Conservation (phyloP, 2,888 invertebrate genomes). For the Drosophila paracracens region DNA sequence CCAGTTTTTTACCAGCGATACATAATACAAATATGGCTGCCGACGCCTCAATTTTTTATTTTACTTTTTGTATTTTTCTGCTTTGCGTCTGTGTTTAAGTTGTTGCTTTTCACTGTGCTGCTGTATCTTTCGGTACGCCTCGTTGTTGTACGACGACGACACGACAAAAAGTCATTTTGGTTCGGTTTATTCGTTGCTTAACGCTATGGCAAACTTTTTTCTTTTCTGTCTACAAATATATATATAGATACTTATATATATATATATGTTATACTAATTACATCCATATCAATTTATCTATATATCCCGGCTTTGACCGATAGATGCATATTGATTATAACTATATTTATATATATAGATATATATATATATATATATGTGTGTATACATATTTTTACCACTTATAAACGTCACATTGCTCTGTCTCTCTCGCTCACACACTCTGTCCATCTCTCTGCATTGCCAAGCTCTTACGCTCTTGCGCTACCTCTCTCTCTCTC, state of each 20-base stretch:
- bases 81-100: conserved; percentile 58
- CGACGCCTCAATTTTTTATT: conserved; percentile 48
- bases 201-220: conserved; percentile 45
- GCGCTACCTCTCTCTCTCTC: conserved; percentile 9
- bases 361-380: conserved; percentile 6
- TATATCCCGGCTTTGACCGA: neutral
- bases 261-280: conserved; percentile 8
- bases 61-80: conserved; percentile 2
- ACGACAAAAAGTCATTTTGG: conserved; percentile 34
- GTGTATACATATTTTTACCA: conserved; percentile 36
- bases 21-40: conserved; percentile 50
- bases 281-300: neutral
- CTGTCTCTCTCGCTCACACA: neutral
- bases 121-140: conserved; percentile 70
- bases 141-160: conserved; percentile 41
- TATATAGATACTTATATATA: conserved; percentile 15
- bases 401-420: conserved; percentile 14
- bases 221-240: conserved; percentile 20
- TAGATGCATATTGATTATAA: neutral
- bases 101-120: conserved; percentile 64
- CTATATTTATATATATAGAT: conserved; percentile 16
- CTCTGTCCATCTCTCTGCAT: conserved; percentile 2
- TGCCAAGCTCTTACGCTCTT: conserved; percentile 16
- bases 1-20: conserved; percentile 31
- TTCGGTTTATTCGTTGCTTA: conserved; percentile 29